phyloP scores from a whole-genome alignment of 2,888 invertebrate genomes.

The Ectropis crepuscularia region DNA sequence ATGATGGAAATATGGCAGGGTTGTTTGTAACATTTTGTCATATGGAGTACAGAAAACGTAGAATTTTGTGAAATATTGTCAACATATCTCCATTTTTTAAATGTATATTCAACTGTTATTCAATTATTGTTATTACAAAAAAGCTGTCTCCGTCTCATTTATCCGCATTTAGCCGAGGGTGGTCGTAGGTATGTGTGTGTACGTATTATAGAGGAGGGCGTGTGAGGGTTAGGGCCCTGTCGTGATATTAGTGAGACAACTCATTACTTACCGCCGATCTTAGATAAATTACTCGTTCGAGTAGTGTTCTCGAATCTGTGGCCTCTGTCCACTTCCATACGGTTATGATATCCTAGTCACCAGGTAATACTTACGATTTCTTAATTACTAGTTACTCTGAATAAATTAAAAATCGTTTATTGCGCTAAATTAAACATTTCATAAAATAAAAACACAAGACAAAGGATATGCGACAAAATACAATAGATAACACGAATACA shows the following conservation, averaged over 20 bases:
- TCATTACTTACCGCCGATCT: conserved; percentile 73
- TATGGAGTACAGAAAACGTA: background rate
- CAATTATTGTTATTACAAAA: conserved; percentile 11
- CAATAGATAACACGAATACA: no score
- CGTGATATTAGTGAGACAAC: conserved; percentile 61
- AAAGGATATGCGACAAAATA: no score
- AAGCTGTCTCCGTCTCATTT: conserved; percentile 24
- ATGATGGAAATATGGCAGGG: no score
- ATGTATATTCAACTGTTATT: conserved; percentile 1
- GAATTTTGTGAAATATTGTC: no score
- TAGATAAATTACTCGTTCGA: conserved; percentile 62
- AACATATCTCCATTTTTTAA: background rate
- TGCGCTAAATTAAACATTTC: no score
- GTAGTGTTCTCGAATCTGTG: conserved; percentile 20
- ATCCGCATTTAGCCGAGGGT: conserved; percentile 17
- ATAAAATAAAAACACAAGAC: no score
- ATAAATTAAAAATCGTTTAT: no score
- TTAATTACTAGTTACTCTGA: no score
- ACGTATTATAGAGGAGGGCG: conserved; percentile 29
- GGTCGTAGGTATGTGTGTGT: conserved; percentile 32
- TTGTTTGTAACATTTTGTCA: no score
- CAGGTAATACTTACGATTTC: background rate
- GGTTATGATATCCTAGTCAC: conserved; percentile 1
- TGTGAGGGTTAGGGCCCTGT: conserved; percentile 36
- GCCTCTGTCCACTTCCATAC: background rate